phyloP scores from a whole-genome alignment of 1,140 invertebrate species.

The Brachionus sp. region DNA sequence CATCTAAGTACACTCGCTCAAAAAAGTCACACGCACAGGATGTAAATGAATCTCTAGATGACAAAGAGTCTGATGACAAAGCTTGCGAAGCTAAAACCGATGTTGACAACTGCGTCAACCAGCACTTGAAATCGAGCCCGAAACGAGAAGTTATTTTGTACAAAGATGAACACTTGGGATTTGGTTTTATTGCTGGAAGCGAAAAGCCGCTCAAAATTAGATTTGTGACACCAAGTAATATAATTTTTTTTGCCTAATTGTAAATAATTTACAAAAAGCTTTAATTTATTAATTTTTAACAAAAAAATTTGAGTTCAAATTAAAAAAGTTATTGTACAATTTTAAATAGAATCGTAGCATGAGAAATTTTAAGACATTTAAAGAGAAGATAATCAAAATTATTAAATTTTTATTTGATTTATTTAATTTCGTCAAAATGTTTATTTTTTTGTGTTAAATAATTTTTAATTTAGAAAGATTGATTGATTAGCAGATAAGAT shows the following conservation, averaged over 20 bases:
- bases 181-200: conserved; percentile 86
- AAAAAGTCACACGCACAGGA: not conserved
- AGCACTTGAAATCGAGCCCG: not conserved
- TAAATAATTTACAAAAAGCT: no score
- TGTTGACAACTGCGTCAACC: not conserved
- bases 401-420: no score
- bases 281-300: no score
- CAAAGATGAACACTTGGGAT: conserved; percentile 71
- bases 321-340: no score
- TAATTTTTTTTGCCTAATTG: not conserved
- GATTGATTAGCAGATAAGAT: no score
- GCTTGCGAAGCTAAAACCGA: not conserved
- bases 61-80: not conserved
- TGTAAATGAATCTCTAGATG: not conserved
- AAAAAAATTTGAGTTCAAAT: no score
- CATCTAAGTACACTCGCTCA: not conserved
- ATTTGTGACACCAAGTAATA: conserved; percentile 64
- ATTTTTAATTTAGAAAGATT: no score
- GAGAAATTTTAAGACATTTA: no score
- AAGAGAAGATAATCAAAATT: no score
- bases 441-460: no score
- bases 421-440: no score
- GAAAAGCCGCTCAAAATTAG: conserved; percentile 84
- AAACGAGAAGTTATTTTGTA: conserved; percentile 67
- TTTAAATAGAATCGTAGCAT: no score